Base-by-base conservation (phyloP, 2,797 vertebrate genomes). In the Cyprinodon diabolis region DNA sequence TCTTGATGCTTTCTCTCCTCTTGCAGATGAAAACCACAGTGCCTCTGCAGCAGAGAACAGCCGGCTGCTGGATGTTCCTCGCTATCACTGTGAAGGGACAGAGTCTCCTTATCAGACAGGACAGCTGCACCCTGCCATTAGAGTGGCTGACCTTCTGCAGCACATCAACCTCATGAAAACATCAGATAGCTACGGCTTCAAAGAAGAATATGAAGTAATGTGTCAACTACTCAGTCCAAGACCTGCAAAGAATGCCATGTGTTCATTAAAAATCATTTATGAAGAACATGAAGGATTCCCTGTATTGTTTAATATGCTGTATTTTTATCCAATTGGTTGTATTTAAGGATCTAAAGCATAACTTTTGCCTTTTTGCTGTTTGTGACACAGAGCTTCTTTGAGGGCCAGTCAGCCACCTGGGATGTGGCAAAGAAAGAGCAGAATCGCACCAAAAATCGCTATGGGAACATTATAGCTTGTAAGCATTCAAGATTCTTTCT, bases 101-200 rank as follows among this genome's bases (percentile, higher is more conserved):
- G 98, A 99, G 68, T 99, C 98, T 11, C 98, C 98, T 0, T 99
- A 99, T 86, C 98, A 99, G 93, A 99, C 98, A 0, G 98, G 98
- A 55, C 98, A 99, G 88, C 95, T 99, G 66, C 98, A 99, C 90
- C 98, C 98, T 0, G 98, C 98, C 82, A 99, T 99, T 91, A 93
- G 98, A 69, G 98, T 99, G 75, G 98, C 98, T 1, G 98, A 99
- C 88, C 94, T 99, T 8, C 95, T 99, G 83, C 98, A 99, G 78
- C 98, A 99, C 91, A 99, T 99, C 91, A 99, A 99, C 90, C 95
- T 99, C 68, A 99, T 99, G 98, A 99, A 99, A 94, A 99, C 98
- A 0, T 99, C 98, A 11, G 98, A 99, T 94, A 99, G 98, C 94
- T 99, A 99, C 78, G 98, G 98, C 87, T 99, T 99, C 90, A 99